Evolutionary conservation across 2,113 vertebrate species (phyloP).

Genomic region (Aramus guarauna): DNA sequence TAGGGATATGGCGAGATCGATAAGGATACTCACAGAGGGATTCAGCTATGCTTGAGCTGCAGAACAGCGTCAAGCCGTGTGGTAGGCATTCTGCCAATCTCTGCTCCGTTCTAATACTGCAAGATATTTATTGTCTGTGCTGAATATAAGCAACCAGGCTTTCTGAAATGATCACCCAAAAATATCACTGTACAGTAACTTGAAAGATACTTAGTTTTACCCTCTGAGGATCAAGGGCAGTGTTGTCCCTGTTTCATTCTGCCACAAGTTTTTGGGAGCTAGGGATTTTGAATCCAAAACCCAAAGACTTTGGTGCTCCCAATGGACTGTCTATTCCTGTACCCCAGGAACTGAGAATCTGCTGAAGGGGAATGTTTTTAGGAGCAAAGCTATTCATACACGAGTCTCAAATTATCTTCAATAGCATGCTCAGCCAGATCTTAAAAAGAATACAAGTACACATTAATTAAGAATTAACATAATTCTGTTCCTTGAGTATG

Average conservation of each 20-base stretch:
- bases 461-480: constrained; percentile 66
- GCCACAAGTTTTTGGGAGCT: not conserved
- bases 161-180: not conserved
- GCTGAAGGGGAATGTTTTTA: constrained; percentile 27
- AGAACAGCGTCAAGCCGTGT: not conserved
- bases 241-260: not conserved
- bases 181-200: not conserved
- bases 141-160: not conserved
- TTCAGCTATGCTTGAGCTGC: not conserved
- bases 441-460: constrained; percentile 37
- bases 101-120: not conserved
- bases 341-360: not conserved
- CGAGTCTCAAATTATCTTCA: constrained; percentile 51
- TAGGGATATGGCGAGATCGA: not conserved
- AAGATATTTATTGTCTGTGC: not conserved
- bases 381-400: constrained; percentile 44
- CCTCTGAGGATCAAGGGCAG: not conserved
- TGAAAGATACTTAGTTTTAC: not conserved
- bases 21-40: not conserved
- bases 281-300: not conserved
- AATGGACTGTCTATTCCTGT: not conserved
- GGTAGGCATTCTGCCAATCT: not conserved
- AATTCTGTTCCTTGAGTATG: constrained; percentile 43
- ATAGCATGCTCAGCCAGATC: constrained; percentile 38
- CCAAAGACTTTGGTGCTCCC: not conserved